These are phyloP conservation scores for Wiebesia pumilae DNA, from an alignment of 1,140 invertebrate species.

Conservation along the genomic window DNA sequence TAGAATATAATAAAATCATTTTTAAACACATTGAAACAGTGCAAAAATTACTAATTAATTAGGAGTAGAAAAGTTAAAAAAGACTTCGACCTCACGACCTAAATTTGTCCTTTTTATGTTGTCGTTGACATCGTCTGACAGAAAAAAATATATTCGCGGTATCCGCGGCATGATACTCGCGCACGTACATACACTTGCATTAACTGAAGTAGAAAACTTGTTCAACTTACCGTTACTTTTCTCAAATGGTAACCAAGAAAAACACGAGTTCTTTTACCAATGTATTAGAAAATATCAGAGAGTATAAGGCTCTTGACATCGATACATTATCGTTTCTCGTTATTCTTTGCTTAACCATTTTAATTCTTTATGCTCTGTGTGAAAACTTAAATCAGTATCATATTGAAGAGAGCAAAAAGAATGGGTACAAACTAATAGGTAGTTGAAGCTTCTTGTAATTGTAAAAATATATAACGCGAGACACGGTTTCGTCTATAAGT, in stretches of 20 bases:
- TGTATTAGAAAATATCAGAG: neutral
- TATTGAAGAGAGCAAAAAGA: neutral
- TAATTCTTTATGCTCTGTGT: neutral
- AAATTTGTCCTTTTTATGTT: conserved; percentile 17
- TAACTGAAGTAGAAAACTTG: conserved; percentile 38
- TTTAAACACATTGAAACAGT: neutral
- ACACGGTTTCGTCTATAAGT: neutral
- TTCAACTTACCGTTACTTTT: conserved; percentile 36
- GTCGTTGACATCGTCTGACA: neutral
- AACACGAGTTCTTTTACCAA: conserved; percentile 13
- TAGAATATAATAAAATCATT: neutral
- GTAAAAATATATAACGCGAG: too few relatives aligned
- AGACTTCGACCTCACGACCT: conserved; percentile 25
- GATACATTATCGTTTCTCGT: conserved; percentile 15
- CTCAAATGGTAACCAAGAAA: conserved; percentile 28
- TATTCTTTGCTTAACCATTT: neutral
- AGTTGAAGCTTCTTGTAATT: neutral
- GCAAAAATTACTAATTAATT: conserved; percentile 36
- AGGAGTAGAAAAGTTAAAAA: conserved; percentile 10
- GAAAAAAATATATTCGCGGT: conserved; percentile 4
- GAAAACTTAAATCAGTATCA: neutral
- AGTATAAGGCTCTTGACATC: neutral
- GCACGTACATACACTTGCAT: conserved; percentile 19
- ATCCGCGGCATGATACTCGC: neutral
- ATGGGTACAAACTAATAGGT: conserved; percentile 2